Base-by-base conservation (phyloP, 1,140 invertebrate genomes). In the Drosophila tropicalis region DNA sequence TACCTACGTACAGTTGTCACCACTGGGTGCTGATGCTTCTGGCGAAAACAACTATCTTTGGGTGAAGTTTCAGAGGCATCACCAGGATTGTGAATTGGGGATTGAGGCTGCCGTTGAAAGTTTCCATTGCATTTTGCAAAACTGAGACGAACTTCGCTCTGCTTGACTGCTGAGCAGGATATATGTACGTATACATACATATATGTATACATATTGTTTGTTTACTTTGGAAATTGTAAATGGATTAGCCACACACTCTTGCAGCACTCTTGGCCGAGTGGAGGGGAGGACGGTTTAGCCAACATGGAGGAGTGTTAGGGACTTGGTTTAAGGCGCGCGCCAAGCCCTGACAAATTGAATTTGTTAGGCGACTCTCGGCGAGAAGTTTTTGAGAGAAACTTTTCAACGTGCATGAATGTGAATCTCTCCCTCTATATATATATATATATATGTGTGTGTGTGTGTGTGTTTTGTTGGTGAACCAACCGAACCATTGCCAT, bases 171-270 rank as follows among this genome's bases (percentile, higher is more conserved):
- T 29, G 75, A 71, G 62, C 58, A 77, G 44, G 44, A 51, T 51
- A 51, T 51, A 51, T 39, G 36, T 39, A 12, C 13, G 34, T 36
- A 12, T 3, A 3, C 12, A 12, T 36, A 9, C 9, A 39, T 78
- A 77, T 36, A 12, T 36, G 36, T 39, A 39, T 78, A 77, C 67
- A 78, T 78, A 87, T 86, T 86, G 82, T 86, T 86, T 86, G 83
- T 87, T 87, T 86, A 87, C 83, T 86, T 86, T 87, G 40, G 25
- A 86, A 86, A 86, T 86, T 87, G 83, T 86, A 86, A 86, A 86
- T 86, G 83, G 83, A 86, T 86, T 86, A 86, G 83, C 83, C 79
- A 41, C 68, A 70, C 71, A 75, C 61, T 39, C 67, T 51, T 62
- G 80, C 19, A 32, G n/a, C 19, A 40, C 25, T 39, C 4, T 39